Conservation (phyloP, 35 echinoderm and acorn worm genomes). For the Ptychodera flava region DNA sequence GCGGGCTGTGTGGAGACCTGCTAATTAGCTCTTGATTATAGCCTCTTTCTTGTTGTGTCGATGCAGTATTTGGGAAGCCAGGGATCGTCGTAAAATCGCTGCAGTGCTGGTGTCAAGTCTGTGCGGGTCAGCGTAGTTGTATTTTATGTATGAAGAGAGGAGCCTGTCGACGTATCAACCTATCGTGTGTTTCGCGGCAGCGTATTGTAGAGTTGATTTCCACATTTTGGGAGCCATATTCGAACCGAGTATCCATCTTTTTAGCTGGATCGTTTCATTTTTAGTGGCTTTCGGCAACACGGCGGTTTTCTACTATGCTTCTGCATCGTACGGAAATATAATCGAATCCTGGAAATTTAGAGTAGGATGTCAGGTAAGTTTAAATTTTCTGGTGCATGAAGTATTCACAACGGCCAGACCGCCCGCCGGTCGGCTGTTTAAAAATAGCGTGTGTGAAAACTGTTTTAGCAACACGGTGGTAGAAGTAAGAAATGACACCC, state of each 20-base stretch:
- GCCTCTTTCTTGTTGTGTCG: not conserved
- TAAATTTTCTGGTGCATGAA: not conserved
- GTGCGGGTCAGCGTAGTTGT: no score
- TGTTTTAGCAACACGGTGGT: no score
- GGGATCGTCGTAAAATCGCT: not conserved
- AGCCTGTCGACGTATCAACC: no score
- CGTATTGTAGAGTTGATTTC: not conserved
- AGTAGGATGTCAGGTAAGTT: not conserved
- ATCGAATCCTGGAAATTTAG: not conserved
- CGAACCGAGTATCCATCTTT: not conserved
- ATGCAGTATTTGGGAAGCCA: not conserved
- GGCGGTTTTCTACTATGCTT: not conserved
- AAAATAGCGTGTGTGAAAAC: no score
- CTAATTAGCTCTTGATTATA: slow-evolving; percentile 2
- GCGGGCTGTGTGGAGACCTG: not conserved
- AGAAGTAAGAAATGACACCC: no score
- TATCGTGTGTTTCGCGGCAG: no score
- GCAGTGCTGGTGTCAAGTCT: not conserved
- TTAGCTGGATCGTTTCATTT: not conserved
- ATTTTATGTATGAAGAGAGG: no score
- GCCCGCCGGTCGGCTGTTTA: no score
- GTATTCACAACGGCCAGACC: not conserved
- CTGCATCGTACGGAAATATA: not conserved
- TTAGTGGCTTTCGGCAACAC: not conserved
- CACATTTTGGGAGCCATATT: not conserved